phyloP scores from a whole-genome alignment of 2,113 vertebrate genomes.

The Clarias gariepinus region DNA sequence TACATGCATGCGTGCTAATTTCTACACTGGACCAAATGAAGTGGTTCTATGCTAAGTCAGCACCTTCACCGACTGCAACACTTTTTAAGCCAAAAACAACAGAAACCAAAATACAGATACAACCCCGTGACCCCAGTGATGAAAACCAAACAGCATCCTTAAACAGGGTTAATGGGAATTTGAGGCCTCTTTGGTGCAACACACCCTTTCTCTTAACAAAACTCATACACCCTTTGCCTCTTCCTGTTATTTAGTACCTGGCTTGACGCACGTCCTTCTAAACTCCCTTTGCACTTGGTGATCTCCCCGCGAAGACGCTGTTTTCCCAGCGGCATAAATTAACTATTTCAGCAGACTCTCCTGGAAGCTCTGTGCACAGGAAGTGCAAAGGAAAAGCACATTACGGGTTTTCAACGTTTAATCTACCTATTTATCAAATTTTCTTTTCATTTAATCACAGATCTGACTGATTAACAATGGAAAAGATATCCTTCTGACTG shows the following conservation, averaged over 20 bases:
- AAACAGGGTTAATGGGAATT: conserved; percentile 43
- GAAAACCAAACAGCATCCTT: conserved; percentile 26
- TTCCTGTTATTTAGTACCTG: conserved; percentile 82
- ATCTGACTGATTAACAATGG: background rate
- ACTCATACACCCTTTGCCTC: conserved; percentile 69
- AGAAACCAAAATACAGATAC: conserved; percentile 23
- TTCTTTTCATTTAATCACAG: background rate
- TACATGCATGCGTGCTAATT: background rate
- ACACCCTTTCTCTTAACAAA: conserved; percentile 70
- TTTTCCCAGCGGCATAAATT: conserved; percentile 53
- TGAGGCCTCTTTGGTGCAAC: conserved; percentile 60
- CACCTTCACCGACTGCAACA: background rate
- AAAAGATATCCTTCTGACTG: background rate
- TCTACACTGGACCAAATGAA: conserved; percentile 11
- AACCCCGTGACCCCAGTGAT: background rate
- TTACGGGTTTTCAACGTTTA: conserved; percentile 60
- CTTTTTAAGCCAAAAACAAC: background rate
- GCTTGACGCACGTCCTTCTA: conserved; percentile 76
- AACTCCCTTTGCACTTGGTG: conserved; percentile 68
- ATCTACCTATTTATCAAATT: background rate
- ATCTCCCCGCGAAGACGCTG: conserved; percentile 50
- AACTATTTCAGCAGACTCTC: conserved; percentile 54
- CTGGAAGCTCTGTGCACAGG: conserved; percentile 58
- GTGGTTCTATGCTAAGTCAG: conserved; percentile 13
- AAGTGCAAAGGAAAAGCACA: conserved; percentile 61